phyloP scores from a whole-genome alignment of 2,888 invertebrate species.

The Nudaria mundana region DNA sequence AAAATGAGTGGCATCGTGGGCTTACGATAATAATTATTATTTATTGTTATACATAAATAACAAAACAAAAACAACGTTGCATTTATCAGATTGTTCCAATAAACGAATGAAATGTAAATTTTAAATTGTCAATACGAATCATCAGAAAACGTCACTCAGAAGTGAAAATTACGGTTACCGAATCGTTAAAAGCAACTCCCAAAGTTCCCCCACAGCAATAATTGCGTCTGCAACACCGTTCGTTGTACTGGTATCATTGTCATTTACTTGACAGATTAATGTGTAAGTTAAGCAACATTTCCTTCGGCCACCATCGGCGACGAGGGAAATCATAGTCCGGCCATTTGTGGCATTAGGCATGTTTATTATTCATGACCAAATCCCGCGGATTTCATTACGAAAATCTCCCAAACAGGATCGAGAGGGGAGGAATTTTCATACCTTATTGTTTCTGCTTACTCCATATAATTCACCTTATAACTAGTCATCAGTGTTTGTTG shows the following conservation, averaged over 20 bases:
- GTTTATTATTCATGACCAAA: constrained; percentile 59
- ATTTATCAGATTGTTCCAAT: no score
- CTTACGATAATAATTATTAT: no score
- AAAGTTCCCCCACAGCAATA: constrained; percentile 22
- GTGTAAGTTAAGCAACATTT: constrained; percentile 29
- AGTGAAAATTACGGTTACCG: not conserved
- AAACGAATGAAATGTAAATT: no score
- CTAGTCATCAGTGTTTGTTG: no score
- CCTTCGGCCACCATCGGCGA: constrained; percentile 40
- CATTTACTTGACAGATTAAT: constrained; percentile 31
- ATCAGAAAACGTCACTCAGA: no score
- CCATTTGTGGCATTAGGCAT: no score
- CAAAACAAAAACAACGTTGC: no score
- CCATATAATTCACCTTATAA: no score
- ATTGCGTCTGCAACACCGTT: constrained; percentile 24
- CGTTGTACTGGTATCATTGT: constrained; percentile 17
- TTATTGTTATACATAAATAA: no score
- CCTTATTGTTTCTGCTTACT: constrained; percentile 37
- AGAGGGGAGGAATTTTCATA: no score
- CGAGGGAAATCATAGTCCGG: constrained; percentile 58
- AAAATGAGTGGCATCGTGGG: no score
- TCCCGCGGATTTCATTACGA: constrained; percentile 46
- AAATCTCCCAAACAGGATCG: constrained; percentile 18
- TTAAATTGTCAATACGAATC: no score
- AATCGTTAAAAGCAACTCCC: constrained; percentile 1